Conservation (phyloP, 1,140 invertebrate genomes). For the Scaptomyza graminum region DNA sequence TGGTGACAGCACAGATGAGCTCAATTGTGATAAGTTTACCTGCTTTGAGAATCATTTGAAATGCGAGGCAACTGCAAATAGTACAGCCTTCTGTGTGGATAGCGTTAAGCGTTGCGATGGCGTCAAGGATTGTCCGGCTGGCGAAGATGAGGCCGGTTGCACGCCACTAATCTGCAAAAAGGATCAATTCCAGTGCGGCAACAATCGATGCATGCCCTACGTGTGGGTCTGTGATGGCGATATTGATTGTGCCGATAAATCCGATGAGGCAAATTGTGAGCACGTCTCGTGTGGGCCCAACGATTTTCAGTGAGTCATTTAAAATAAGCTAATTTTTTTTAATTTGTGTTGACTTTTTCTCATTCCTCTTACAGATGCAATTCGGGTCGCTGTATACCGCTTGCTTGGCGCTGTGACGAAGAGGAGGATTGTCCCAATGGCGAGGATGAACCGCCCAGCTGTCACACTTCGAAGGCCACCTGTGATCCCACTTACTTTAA, state of each 20-base stretch:
- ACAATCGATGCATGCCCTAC: constrained; percentile 89
- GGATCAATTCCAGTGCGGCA: constrained; percentile 89
- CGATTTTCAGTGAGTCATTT: constrained; percentile 80
- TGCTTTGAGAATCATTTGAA: constrained; percentile 78
- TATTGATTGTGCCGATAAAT: constrained; percentile 89
- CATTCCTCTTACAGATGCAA: constrained; percentile 84
- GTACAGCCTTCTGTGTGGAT: constrained; percentile 77
- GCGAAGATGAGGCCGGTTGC: constrained; percentile 87
- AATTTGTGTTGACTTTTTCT: no score
- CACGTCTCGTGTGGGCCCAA: constrained; percentile 85
- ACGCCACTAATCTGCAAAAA: constrained; percentile 84
- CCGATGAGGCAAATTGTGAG: constrained; percentile 87
- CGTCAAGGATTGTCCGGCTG: constrained; percentile 88
- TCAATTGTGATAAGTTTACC: constrained; percentile 86
- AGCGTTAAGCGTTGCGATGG: constrained; percentile 83
- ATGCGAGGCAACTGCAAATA: constrained; percentile 66
- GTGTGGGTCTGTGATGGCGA: constrained; percentile 92
- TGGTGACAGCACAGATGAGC: constrained; percentile 86
- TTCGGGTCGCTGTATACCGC: constrained; percentile 91
- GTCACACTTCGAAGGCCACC: constrained; percentile 86
- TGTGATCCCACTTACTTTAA: constrained; percentile 91
- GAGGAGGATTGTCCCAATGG: constrained; percentile 88
- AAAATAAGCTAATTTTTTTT: background rate
- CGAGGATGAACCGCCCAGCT: constrained; percentile 88
- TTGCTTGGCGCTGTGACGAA: constrained; percentile 92